Percentiles rank a stretch among this genome's conserved stretches.
Conservation (phyloP, 1,140 invertebrate species). For the Drosophila orosa region DNA sequence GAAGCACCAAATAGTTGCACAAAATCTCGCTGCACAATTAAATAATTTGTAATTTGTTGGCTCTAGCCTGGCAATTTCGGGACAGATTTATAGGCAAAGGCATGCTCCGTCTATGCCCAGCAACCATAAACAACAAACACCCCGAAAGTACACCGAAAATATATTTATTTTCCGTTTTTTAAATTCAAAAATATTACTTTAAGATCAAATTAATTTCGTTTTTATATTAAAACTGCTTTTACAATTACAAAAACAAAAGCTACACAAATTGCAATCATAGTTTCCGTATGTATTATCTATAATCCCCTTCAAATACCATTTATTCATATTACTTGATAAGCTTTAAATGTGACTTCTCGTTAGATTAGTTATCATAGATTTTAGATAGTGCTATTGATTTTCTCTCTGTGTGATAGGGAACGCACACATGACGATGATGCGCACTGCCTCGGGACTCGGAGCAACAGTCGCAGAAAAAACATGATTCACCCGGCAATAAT, state of each 20-base stretch:
- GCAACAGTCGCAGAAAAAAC: slow-evolving; percentile 22
- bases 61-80: slow-evolving; percentile 54
- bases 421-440: slow-evolving; percentile 66
- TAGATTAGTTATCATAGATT: background rate
- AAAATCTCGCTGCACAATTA: slow-evolving; percentile 70
- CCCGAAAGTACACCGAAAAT: slow-evolving; percentile 8
- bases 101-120: slow-evolving; percentile 57
- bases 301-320: too few relatives aligned
- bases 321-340: background rate
- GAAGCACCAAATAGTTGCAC: slow-evolving; percentile 53
- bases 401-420: background rate
- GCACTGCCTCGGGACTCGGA: slow-evolving; percentile 22
- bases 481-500: slow-evolving; percentile 80
- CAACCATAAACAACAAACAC: slow-evolving; percentile 47
- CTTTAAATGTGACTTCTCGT: background rate
- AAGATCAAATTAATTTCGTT: too few relatives aligned
- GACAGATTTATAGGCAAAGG: slow-evolving; percentile 58
- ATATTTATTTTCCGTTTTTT: too few relatives aligned
- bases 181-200: too few relatives aligned
- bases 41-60: slow-evolving; percentile 61
- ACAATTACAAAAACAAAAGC: background rate
- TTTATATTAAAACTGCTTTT: background rate
- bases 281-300: background rate
- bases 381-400: background rate
- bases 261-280: background rate